These are phyloP conservation scores for Spicauda simplicius DNA, from an alignment of 2,888 invertebrate genomes.

Conservation along the genomic window DNA sequence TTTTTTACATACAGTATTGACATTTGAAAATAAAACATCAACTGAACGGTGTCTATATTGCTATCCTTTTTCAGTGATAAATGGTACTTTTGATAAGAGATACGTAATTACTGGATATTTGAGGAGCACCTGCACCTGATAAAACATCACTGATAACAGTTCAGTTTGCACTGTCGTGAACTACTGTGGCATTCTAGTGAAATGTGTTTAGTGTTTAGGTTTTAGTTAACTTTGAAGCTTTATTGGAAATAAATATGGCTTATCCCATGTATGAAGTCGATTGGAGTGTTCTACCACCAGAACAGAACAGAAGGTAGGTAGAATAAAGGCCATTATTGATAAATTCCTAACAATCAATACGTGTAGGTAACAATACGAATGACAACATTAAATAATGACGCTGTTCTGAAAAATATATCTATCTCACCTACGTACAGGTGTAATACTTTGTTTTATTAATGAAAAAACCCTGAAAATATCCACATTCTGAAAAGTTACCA, in stretches of 20 bases:
- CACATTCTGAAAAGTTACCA: constrained; percentile 52
- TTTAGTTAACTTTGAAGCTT: constrained; percentile 54
- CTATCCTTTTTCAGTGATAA: constrained; percentile 83
- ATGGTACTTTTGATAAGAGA: constrained; percentile 82
- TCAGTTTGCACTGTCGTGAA: constrained; percentile 72
- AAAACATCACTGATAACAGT: constrained; percentile 81
- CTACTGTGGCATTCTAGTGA: constrained; percentile 70
- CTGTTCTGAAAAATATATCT: neutral
- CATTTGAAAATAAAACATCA: constrained; percentile 76
- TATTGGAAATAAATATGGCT: constrained; percentile 65
- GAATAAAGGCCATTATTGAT: constrained; percentile 9
- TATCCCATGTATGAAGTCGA: constrained; percentile 90
- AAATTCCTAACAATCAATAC: neutral
- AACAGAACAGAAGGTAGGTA: constrained; percentile 92
- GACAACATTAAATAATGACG: neutral
- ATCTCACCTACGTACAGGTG: neutral
- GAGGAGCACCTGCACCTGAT: constrained; percentile 76
- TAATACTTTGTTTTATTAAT: constrained; percentile 5
- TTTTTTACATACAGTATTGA: constrained; percentile 77
- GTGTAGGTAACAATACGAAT: neutral
- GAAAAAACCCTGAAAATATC: constrained; percentile 27
- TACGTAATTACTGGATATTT: constrained; percentile 80
- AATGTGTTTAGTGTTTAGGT: constrained; percentile 68
- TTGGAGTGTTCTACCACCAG: constrained; percentile 94
- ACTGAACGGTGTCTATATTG: constrained; percentile 71